These are phyloP conservation scores for Calliphora vicina DNA, from an alignment of 1,140 invertebrate genomes.

Conservation along the genomic window DNA sequence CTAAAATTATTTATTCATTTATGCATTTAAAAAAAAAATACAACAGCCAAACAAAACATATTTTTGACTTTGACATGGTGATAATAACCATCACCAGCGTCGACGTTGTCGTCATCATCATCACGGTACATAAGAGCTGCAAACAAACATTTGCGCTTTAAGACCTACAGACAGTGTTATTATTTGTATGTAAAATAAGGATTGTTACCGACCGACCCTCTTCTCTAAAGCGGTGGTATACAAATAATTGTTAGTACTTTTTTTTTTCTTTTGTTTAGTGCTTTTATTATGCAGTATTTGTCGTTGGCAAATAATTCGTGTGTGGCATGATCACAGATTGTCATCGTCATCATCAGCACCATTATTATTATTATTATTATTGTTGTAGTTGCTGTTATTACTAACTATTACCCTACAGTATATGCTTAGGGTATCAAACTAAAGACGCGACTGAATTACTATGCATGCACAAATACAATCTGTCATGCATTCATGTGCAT, in stretches of 20 bases:
- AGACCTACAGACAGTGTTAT: not conserved
- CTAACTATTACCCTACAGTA: not conserved
- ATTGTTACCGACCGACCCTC: not conserved
- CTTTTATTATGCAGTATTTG: constrained; percentile 21
- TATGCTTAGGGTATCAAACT: not conserved
- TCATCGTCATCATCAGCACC: not conserved
- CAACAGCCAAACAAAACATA: not conserved
- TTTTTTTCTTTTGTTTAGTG: not conserved
- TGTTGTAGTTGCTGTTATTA: not conserved
- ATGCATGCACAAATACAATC: constrained; percentile 26
- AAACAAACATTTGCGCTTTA: not conserved
- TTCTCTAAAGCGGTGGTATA: not conserved
- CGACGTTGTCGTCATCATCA: not conserved
- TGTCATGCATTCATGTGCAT: constrained; percentile 37
- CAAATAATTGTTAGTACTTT: not conserved
- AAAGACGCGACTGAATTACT: not conserved
- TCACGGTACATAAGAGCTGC: not conserved
- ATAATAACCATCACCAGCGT: not conserved
- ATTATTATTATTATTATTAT: not conserved
- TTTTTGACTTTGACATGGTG: constrained; percentile 22
- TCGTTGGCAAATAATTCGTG: constrained; percentile 32
- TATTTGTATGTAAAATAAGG: not conserved
- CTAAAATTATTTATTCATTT: constrained; percentile 19
- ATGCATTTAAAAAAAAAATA: not conserved
- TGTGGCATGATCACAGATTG: constrained; percentile 34